phyloP scores from a whole-genome alignment of 2,113 vertebrate species.

The Oriolus oriolus region DNA sequence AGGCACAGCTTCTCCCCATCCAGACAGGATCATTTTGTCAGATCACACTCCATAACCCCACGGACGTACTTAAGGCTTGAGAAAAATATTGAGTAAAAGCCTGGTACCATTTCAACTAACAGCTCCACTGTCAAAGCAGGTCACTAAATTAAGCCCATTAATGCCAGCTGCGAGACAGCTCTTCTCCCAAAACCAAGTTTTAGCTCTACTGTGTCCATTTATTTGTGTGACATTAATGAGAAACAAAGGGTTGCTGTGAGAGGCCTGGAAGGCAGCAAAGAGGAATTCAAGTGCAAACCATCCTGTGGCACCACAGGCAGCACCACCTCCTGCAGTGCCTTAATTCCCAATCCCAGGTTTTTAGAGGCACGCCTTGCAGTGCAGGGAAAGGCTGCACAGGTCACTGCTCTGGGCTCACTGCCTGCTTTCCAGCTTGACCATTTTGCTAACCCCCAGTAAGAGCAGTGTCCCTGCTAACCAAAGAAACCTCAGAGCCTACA shows the following conservation, averaged over 20 bases:
- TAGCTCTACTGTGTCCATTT: neutral
- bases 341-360: neutral
- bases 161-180: neutral
- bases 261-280: neutral
- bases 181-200: neutral
- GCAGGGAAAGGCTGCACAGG: neutral
- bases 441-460: neutral
- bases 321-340: neutral
- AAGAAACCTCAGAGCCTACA: neutral
- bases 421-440: neutral
- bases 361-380: accelerated
- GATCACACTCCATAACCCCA: neutral
- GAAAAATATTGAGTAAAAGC: neutral
- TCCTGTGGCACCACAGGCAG: neutral
- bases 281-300: neutral
- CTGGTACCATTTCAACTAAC: neutral
- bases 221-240: neutral
- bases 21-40: neutral
- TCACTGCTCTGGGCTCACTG: neutral
- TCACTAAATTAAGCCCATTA: neutral
- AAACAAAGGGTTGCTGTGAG: neutral
- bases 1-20: neutral
- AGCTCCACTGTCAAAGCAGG: neutral
- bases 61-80: neutral
- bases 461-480: neutral